Percentiles rank a stretch among this genome's conserved stretches.
phyloP scores from a whole-genome alignment of 1,140 invertebrate genomes.

The Ericerus pela region DNA sequence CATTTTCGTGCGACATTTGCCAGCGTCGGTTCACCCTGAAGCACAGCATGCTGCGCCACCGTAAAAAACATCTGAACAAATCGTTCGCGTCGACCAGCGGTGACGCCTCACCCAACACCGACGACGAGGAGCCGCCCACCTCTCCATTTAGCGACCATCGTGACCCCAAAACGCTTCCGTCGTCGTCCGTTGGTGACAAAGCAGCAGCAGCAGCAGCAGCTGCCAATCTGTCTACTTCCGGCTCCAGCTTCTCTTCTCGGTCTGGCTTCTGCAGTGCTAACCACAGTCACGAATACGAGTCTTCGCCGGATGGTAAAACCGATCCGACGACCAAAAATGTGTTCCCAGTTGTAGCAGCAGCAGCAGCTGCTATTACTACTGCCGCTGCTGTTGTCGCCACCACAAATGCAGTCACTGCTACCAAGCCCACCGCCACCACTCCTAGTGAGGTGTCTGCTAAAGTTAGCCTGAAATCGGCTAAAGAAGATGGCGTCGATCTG shows the following conservation, averaged over 20 bases:
- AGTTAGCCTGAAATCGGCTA: no score
- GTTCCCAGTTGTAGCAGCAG: constrained; percentile 36
- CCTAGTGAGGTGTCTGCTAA: no score
- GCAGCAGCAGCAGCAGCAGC: not conserved
- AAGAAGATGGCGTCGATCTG: constrained; percentile 50
- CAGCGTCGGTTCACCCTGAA: constrained; percentile 73
- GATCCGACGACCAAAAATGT: not conserved
- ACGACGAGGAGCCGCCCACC: constrained; percentile 14
- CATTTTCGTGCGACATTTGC: constrained; percentile 68
- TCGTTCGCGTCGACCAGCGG: not conserved
- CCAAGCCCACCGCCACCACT: not conserved
- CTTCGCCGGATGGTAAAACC: not conserved
- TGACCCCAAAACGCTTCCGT: constrained; percentile 28
- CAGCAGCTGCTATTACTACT: constrained; percentile 33
- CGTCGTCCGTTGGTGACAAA: constrained; percentile 27
- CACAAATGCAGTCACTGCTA: constrained; percentile 31
- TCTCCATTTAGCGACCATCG: not conserved
- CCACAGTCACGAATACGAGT: not conserved
- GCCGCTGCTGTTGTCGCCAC: constrained; percentile 25
- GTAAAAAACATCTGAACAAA: constrained; percentile 53
- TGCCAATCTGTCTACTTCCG: not conserved
- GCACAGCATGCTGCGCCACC: constrained; percentile 79
- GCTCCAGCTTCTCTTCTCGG: not conserved
- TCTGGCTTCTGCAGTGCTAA: not conserved
- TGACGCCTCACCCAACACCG: constrained; percentile 14